Conservation (phyloP, 2,888 invertebrate species). For the Amiota communis region DNA sequence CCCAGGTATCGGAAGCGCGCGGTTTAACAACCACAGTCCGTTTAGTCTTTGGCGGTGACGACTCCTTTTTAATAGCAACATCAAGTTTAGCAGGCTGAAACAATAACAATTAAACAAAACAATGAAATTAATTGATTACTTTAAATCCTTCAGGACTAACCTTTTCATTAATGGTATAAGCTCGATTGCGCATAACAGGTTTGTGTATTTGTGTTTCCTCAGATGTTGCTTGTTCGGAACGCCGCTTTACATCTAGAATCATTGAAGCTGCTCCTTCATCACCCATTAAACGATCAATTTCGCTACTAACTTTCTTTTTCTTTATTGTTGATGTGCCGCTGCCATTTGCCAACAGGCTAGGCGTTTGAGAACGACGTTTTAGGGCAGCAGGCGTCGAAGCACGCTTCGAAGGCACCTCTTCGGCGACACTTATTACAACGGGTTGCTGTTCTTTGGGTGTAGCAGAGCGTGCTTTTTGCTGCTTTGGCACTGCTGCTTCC, state of each 20-base stretch:
- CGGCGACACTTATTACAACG: conserved; percentile 7
- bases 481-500: conserved; percentile 32
- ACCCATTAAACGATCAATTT: conserved; percentile 84
- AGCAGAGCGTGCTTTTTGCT: conserved; percentile 53
- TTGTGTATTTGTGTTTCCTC: conserved; percentile 40
- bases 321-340: conserved; percentile 42
- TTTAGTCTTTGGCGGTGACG: conserved; percentile 31
- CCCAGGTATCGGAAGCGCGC: conserved; percentile 73
- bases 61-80: conserved; percentile 48
- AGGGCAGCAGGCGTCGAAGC: conserved; percentile 41
- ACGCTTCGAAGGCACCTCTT: conserved; percentile 42
- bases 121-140: neutral
- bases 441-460: conserved; percentile 54
- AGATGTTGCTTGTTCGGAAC: conserved; percentile 43
- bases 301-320: conserved; percentile 78
- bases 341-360: conserved; percentile 53
- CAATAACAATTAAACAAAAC: conserved; percentile 13
- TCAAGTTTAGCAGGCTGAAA: conserved; percentile 22
- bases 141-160: conserved; percentile 41
- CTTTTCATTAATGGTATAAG: conserved; percentile 60
- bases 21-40: neutral
- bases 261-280: conserved; percentile 92
- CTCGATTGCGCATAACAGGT: conserved; percentile 67
- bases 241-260: conserved; percentile 80
- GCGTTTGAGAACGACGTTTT: conserved; percentile 64